Evolutionary conservation across 2,888 invertebrate species (phyloP), one percentile per base, ranked within the genome.

Genomic region (Amorpha juglandis): DNA sequence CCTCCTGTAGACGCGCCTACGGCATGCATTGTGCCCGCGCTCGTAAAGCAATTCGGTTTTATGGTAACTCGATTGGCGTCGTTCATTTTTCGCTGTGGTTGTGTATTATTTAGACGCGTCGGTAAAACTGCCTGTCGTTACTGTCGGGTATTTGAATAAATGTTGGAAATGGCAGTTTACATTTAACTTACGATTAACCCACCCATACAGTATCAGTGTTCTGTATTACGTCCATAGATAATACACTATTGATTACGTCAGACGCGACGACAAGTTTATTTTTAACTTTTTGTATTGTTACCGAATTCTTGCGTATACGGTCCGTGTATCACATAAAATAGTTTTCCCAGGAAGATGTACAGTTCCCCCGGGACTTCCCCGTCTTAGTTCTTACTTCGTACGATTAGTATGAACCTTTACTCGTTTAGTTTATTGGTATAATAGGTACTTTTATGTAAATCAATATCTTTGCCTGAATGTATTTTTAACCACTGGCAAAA

Each of bases 21-120:
- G 6, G 21, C 27, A 52, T 19, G 42, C 35, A 58, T 42, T 42
- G 58, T 58, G 35, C n/a, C n/a, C 33, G 50, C 50, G 42, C 38
- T 58, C 19, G 42, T 58, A 42, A 58, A 38, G 55, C 38, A 16
- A 38, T 55, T 55, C 38, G 33, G 35, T 48, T 55, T 55, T 55
- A 55, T 58, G 58, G 19, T 14, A 58, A 58, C 58, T 58, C 58
- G 42, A 58, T 58, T 58, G 42, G 19, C 16, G 19, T 38, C 42
- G 58, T 12, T 58, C 58, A 58, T 58, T 58, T 58, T 58, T 42
- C 42, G 38, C 11, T 35, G 11, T 38, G 33, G 21, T 14, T 19
- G 11, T 11, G 19, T 38, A 42, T 58, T 58, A 38, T 58, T 58
- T 38, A 38, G 6, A 16, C 12, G 19, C 58, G 50, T 50, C 19